These are phyloP conservation scores for Teinopalpus imperialis DNA, from an alignment of 2,888 invertebrate genomes.

Conservation along the genomic window DNA sequence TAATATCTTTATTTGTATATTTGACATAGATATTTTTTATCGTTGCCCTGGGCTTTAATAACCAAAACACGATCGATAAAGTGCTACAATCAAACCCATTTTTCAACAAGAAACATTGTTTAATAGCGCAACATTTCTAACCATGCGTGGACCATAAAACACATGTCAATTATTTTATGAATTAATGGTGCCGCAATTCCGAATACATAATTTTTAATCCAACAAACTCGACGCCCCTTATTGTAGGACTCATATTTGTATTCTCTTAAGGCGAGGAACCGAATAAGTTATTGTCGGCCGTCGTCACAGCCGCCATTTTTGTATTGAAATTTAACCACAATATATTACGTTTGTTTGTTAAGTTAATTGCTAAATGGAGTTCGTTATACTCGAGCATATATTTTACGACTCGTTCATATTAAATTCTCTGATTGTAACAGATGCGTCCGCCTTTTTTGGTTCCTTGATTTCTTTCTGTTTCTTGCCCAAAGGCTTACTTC, in stretches of 20 bases:
- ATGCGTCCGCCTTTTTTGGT: constrained; percentile 62
- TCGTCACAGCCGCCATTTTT: constrained; percentile 57
- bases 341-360: constrained; percentile 82
- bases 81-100: constrained; percentile 1
- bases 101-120: constrained; percentile 24
- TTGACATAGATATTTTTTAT: no score
- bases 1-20: no score
- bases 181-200: constrained; percentile 39
- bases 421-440: constrained; percentile 74
- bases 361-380: constrained; percentile 80
- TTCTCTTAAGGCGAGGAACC: constrained; percentile 42
- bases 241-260: constrained; percentile 35
- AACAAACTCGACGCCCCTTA: constrained; percentile 51
- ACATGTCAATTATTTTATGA: constrained; percentile 36
- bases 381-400: constrained; percentile 74
- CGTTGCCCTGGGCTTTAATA: not conserved
- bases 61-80: not conserved
- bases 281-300: constrained; percentile 54
- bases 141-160: constrained; percentile 27
- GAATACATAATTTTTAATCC: constrained; percentile 47
- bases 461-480: constrained; percentile 37
- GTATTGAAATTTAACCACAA: constrained; percentile 79
- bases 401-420: constrained; percentile 51
- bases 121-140: constrained; percentile 24
- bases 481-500: constrained; percentile 37